Conservation (phyloP, 1,140 invertebrate species). For the Macrocentrus cingulum region DNA sequence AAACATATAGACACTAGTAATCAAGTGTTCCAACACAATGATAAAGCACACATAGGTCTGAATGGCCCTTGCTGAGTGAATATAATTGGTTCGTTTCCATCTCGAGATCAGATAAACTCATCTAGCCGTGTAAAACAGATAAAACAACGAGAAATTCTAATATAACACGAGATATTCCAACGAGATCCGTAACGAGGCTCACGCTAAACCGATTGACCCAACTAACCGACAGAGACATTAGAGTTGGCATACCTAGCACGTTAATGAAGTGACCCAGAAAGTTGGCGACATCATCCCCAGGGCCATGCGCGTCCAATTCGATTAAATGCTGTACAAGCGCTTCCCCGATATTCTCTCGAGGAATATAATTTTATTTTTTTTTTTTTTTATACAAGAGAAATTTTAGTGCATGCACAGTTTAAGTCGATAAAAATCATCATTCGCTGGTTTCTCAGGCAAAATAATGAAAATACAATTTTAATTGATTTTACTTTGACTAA, state of each 20-base stretch:
- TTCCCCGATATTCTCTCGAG: background rate
- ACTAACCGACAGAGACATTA: conserved; percentile 21
- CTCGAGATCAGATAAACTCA: background rate
- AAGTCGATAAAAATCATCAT: background rate
- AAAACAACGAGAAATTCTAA: no score
- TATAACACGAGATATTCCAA: background rate
- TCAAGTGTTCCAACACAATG: conserved; percentile 18
- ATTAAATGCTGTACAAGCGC: conserved; percentile 4
- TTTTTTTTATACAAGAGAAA: background rate
- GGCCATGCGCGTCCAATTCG: conserved; percentile 19
- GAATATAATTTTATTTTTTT: no score
- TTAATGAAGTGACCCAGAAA: conserved; percentile 34
- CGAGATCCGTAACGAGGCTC: conserved; percentile 31
- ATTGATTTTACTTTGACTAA: no score
- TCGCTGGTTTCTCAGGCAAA: no score
- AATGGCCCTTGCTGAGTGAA: background rate
- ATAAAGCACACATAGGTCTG: background rate
- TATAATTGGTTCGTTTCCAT: conserved; percentile 23
- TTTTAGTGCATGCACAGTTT: no score
- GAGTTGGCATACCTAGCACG: conserved; percentile 19
- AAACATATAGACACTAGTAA: conserved; percentile 20
- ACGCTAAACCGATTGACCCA: conserved; percentile 28
- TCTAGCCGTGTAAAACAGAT: no score
- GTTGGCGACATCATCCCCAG: conserved; percentile 12
- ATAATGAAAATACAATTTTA: no score